A percentile compares a stretch with the other conserved stretches of the same genome.
Evolutionary conservation across 2,113 vertebrate species (phyloP).

Genomic region (Datnioides undecimradiatus): DNA sequence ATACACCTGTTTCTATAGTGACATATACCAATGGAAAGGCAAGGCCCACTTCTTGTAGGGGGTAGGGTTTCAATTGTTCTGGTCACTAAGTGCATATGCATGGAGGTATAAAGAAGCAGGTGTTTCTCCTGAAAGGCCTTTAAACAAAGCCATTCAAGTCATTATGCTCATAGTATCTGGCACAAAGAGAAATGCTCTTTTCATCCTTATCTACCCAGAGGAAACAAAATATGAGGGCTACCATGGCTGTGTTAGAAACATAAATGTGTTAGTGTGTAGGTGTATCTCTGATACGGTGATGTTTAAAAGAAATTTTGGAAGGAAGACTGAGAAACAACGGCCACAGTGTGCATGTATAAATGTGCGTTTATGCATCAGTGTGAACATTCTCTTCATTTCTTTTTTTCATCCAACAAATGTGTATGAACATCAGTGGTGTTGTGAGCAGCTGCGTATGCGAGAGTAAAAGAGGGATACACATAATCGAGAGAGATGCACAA

Average conservation of each 20-base stretch:
- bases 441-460: conserved; percentile 51
- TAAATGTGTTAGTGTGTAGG: conserved; percentile 45
- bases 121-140: conserved; percentile 48
- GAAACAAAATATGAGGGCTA: conserved; percentile 15
- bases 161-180: conserved; percentile 28
- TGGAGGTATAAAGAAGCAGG: conserved; percentile 44
- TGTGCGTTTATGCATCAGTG: conserved; percentile 1
- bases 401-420: conserved; percentile 39
- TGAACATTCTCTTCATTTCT: conserved; percentile 24
- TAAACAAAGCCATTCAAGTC: conserved; percentile 47
- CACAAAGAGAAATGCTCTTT: conserved; percentile 23
- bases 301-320: conserved; percentile 10
- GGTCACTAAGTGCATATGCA: conserved; percentile 20
- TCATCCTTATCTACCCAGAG: conserved; percentile 8
- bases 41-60: not conserved
- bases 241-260: conserved; percentile 18
- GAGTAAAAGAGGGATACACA: conserved; percentile 48
- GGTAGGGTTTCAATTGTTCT: conserved; percentile 24
- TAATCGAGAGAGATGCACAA: conserved; percentile 66
- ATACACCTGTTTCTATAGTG: conserved; percentile 2
- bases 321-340: conserved; percentile 15
- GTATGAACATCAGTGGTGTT: conserved; percentile 26
- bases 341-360: not conserved
- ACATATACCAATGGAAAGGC: not conserved
- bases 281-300: conserved; percentile 8